Evolutionary conservation across 64 coral and sea anemone species (phyloP), one percentile per base, ranked within the genome.

Genomic region (Actinia equina): DNA sequence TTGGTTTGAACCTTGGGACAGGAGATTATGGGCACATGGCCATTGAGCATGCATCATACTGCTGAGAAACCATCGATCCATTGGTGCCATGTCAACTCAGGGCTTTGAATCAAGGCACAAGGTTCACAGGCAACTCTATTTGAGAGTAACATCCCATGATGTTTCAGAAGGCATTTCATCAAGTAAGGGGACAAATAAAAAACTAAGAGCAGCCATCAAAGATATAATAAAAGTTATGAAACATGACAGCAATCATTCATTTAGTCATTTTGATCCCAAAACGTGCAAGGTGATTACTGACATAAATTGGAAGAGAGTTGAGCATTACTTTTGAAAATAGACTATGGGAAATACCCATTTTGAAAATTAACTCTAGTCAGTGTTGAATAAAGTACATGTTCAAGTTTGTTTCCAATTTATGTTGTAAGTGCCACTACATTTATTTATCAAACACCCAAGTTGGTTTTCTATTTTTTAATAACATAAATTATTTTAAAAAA

Each of bases 11-110:
- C 11, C 80, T 82, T 45, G 80, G 80, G 15, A 82, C 80, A 42
- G 80, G 80, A 22, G 80, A 82, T 54, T 82, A 82, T 82, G 16
- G 43, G 43, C 80, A 82, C 44, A 82, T 82, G 23, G 51, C 44
- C 42, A 82, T 82, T 46, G 80, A 82, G 80, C 80, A 82, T 82
- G 80, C 80, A 0, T 82, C 80, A 82, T 82, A 43, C 80, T 82
- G 11, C 6, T 82, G 42, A 49, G 42, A 82, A 82, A 82, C 22
- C 80, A 82, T 17, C 9, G 80, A 17, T 82, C 80, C 10, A 82
- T 82, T 49, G 80, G 80, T 22, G 44, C 42, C 19, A 82, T 82
- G 80, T 82, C 80, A 49, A 82, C 6, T n/a, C 80, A 82, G 44
- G 80, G 80, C 2, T 82, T 82, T 54, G 80, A 82, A 17, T 6